A percentile compares a stretch with the other conserved stretches of the same genome.
Conservation (phyloP, 2,888 invertebrate genomes). For the Dendrolimus pini region DNA sequence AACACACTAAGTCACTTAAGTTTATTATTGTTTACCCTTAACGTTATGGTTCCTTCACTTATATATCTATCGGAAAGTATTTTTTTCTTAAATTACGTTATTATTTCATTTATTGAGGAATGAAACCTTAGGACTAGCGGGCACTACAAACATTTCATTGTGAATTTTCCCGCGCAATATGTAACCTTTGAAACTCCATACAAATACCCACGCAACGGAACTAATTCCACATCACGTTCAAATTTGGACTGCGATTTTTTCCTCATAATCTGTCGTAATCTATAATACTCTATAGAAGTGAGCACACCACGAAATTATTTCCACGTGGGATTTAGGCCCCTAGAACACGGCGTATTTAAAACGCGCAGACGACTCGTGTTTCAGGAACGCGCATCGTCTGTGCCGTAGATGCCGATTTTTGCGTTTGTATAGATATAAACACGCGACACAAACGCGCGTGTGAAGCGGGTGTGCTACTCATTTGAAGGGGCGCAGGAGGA, state of each 20-base stretch:
- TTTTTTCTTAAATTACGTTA: no score
- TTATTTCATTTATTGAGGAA: no score
- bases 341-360: not conserved
- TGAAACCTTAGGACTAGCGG: no score
- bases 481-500: not conserved
- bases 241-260: no score
- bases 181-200: no score
- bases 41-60: not conserved
- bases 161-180: no score
- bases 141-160: no score
- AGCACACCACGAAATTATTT: no score
- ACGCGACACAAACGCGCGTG: not conserved
- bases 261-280: no score
- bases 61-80: not conserved
- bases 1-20: constrained; percentile 3
- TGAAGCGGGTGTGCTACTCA: not conserved
- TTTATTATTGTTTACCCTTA: constrained; percentile 4
- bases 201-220: no score
- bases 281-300: no score
- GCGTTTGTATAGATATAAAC: not conserved
- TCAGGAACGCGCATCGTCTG: not conserved
- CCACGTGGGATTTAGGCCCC: not conserved
- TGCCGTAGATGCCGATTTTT: not conserved
- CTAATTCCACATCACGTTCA: no score
- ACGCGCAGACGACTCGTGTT: not conserved